Percentiles rank a stretch among this genome's conserved stretches.
phyloP scores from a whole-genome alignment of 1,140 invertebrate species.

The Nasonia longicornis region DNA sequence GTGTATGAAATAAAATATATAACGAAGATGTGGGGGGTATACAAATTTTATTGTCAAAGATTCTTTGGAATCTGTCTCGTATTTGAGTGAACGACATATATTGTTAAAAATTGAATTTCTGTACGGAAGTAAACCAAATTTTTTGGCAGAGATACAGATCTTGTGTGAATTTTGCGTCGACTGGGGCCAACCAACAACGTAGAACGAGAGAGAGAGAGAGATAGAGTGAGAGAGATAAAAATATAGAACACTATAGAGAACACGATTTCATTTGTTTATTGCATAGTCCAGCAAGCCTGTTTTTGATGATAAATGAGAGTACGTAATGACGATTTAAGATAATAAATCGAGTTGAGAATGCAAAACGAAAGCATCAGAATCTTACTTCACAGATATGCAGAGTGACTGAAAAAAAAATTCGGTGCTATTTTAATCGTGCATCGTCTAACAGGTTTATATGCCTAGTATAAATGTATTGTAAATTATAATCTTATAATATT shows the following conservation, averaged over 20 bases:
- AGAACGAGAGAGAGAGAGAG: slow-evolving; percentile 24
- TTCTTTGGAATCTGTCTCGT: slow-evolving; percentile 41
- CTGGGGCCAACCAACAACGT: slow-evolving; percentile 58
- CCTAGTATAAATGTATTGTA: slow-evolving; percentile 69
- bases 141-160: slow-evolving; percentile 37
- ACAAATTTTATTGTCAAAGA: slow-evolving; percentile 34
- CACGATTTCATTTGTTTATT: slow-evolving; percentile 34
- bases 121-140: slow-evolving; percentile 35
- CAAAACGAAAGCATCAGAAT: slow-evolving; percentile 41
- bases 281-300: slow-evolving; percentile 33
- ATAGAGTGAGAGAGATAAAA: slow-evolving; percentile 15
- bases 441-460: slow-evolving; percentile 65
- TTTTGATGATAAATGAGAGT: slow-evolving; percentile 29
- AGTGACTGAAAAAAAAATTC: slow-evolving; percentile 59
- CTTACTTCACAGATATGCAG: slow-evolving; percentile 50
- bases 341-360: slow-evolving; percentile 35
- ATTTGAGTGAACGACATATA: slow-evolving; percentile 41
- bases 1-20: slow-evolving; percentile 19
- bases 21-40: background rate
- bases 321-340: slow-evolving; percentile 33
- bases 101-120: slow-evolving; percentile 40
- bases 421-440: slow-evolving; percentile 66
- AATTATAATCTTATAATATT: slow-evolving; percentile 67
- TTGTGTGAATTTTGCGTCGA: slow-evolving; percentile 52
- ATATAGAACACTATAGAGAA: slow-evolving; percentile 33